These are phyloP conservation scores for Kryptolebias marmoratus DNA, from an alignment of 2,113 vertebrate species.

Conservation along the genomic window DNA sequence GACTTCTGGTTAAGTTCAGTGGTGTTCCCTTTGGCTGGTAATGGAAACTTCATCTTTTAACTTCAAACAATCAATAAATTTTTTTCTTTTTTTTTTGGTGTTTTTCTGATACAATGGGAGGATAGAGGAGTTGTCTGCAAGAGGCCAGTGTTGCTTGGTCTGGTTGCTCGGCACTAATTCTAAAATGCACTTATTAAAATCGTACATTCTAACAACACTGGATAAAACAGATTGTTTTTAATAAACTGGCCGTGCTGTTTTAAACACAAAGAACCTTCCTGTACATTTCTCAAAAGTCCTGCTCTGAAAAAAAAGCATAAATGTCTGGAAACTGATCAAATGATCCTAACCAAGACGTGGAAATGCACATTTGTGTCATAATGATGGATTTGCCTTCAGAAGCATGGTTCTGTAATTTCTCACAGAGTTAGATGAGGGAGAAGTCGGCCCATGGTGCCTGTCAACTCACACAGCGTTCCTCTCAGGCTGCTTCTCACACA, in stretches of 20 bases:
- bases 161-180: constrained; percentile 34
- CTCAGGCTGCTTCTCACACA: constrained; percentile 32
- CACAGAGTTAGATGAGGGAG: not conserved
- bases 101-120: not conserved
- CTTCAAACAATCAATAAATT: not conserved
- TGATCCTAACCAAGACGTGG: not conserved
- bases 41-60: constrained; percentile 1
- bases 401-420: not conserved
- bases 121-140: constrained; percentile 23
- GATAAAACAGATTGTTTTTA: constrained; percentile 32
- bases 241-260: constrained; percentile 10
- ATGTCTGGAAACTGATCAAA: not conserved
- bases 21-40: not conserved
- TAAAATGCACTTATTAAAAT: constrained; percentile 23
- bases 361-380: not conserved
- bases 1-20: constrained; percentile 21
- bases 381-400: not conserved
- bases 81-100: not conserved
- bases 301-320: not conserved
- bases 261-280: not conserved
- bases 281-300: not conserved
- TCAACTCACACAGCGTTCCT: constrained; percentile 30
- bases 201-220: constrained; percentile 18
- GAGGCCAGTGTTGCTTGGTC: constrained; percentile 43
- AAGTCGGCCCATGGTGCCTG: not conserved